Percentiles rank a stretch among this genome's conserved stretches.
Conservation (phyloP, 2,797 vertebrate genomes). For the Sebastes minor region DNA sequence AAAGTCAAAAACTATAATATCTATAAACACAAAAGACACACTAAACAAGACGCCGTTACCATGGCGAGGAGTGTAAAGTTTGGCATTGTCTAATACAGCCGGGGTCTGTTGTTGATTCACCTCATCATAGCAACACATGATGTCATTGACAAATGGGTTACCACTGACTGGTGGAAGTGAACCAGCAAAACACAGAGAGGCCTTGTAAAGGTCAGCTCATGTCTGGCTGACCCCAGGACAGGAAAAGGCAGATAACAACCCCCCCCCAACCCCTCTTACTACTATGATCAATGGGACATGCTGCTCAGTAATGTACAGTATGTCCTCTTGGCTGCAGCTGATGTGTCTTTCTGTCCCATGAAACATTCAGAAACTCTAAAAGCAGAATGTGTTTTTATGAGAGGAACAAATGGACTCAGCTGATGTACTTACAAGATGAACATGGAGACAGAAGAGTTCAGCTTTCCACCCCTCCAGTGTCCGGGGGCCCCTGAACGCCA, state of each 20-base stretch:
- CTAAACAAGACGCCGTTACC: conserved; percentile 15
- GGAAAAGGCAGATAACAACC: not conserved
- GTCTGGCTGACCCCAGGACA: conserved; percentile 21
- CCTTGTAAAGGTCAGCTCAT: not conserved
- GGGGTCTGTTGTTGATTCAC: conserved; percentile 36
- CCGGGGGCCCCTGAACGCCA: not conserved
- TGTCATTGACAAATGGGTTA: conserved; percentile 42
- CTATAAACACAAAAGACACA: not conserved
- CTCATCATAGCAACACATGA: conserved; percentile 36
- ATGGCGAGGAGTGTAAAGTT: conserved; percentile 35
- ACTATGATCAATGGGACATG: not conserved
- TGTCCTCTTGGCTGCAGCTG: conserved; percentile 12
- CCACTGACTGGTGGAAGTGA: not conserved
- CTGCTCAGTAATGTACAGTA: not conserved
- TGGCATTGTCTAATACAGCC: not conserved
- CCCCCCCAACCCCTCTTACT: not conserved
- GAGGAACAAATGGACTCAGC: conserved; percentile 1
- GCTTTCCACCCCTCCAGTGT: not conserved
- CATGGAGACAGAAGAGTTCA: not conserved
- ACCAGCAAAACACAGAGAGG: conserved; percentile 12
- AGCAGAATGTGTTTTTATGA: not conserved
- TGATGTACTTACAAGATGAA: conserved; percentile 47
- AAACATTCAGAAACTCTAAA: not conserved
- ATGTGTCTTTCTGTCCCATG: not conserved
- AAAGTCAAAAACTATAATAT: not conserved